Evolutionary conservation across 2,113 vertebrate species (phyloP), one percentile per base, ranked within the genome.

Genomic region (Ageneiosus marmoratus): DNA sequence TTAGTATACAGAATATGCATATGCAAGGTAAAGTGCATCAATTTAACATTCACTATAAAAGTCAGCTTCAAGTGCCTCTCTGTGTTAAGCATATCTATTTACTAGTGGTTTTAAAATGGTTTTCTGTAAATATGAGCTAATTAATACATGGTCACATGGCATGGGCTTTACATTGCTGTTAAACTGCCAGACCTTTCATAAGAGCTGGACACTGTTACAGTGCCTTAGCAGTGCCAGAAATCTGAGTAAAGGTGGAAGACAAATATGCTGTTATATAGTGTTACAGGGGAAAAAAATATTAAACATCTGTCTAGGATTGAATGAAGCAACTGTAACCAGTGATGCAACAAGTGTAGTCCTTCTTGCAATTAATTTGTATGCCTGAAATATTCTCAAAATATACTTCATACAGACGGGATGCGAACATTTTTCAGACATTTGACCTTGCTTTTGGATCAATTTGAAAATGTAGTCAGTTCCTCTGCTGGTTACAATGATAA

Each of bases 11-110:
- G 73, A 75, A 82, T 51, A 51, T n/a, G 41, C 37, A 74, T 48
- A 27, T 55, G 73, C 32, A 74, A 24, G 16, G 46, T 62, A 75
- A 29, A 75, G 41, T 13, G 24, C 22, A 70, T 80, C 7, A 44
- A 53, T 79, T 48, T 32, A 53, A 63, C 62, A 65, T 60, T 75
- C 44, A 78, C 58, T 73, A 51, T 67, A 58, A 62, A 81, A 60
- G 70, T 53, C 55, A 77, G 50, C n/a, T 77, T 76, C 32, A 69
- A 53, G 72, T 77, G 73, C 18, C 29, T 70, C 63, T 81, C 77
- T 16, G 44, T 50, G 56, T 70, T 41, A 81, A 65, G 4, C 32
- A 46, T 4, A 0, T 69, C 46, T 63, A 44, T 75, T 37, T 75
- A 82, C 41, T 37, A 63, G 70, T 76, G 48, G 48, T 24, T 12